Conservation (phyloP, 2,888 invertebrate species). For the Drosophila prolongata region DNA sequence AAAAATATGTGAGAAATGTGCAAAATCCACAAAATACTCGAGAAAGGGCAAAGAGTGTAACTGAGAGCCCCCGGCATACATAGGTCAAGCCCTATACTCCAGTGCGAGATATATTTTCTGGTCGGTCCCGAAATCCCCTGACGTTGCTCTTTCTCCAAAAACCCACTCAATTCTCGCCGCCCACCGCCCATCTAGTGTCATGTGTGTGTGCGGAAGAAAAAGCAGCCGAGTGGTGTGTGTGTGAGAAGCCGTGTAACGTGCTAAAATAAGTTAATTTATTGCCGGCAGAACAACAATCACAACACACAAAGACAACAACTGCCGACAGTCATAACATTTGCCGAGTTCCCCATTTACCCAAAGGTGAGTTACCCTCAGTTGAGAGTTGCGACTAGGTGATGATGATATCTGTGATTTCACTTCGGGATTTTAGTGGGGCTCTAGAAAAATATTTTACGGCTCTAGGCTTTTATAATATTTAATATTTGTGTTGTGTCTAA, state of each 20-base stretch:
- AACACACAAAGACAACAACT: slow-evolving; percentile 43
- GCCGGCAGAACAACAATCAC: slow-evolving; percentile 65
- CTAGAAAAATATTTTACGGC: neutral
- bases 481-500: neutral
- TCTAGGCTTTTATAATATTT: no score
- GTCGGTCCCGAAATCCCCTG: slow-evolving; percentile 34
- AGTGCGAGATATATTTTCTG: slow-evolving; percentile 30
- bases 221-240: neutral
- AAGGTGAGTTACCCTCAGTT: slow-evolving; percentile 58
- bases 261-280: slow-evolving; percentile 75
- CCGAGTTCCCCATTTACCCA: slow-evolving; percentile 49
- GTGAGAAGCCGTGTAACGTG: slow-evolving; percentile 51
- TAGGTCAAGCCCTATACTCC: slow-evolving; percentile 46
- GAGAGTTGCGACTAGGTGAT: slow-evolving; percentile 17
- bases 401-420: slow-evolving; percentile 13
- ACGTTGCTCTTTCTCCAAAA: slow-evolving; percentile 17
- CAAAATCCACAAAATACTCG: slow-evolving; percentile 37
- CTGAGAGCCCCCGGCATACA: slow-evolving; percentile 10
- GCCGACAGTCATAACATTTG: slow-evolving; percentile 51
- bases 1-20: slow-evolving; percentile 71
- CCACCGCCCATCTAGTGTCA: slow-evolving; percentile 4
- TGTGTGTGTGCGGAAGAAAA: slow-evolving; percentile 10
- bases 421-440: neutral
- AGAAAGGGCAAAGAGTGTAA: slow-evolving; percentile 19
- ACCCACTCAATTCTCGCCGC: neutral